These are phyloP conservation scores for Drosophila mimica DNA, from an alignment of 2,888 invertebrate species.

Conservation along the genomic window DNA sequence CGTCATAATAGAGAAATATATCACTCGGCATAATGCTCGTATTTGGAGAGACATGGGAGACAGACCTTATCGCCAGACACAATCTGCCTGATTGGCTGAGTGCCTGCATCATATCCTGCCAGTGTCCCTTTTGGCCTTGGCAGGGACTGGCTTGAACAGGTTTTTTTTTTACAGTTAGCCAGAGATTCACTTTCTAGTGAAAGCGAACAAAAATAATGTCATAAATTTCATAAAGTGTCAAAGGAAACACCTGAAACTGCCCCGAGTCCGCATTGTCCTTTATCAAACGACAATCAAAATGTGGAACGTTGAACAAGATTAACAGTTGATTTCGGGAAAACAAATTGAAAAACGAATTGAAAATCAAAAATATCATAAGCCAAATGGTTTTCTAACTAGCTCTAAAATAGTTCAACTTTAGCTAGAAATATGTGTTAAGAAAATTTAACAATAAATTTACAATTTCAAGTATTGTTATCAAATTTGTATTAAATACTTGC, in stretches of 20 bases:
- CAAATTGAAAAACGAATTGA: neutral
- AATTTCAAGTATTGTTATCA: neutral
- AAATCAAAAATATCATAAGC: neutral
- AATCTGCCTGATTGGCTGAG: slow-evolving; percentile 26
- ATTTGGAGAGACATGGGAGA: slow-evolving; percentile 35
- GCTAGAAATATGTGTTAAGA: neutral
- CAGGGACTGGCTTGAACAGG: neutral
- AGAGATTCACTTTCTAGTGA: slow-evolving; percentile 64
- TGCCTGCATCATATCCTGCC: slow-evolving; percentile 29
- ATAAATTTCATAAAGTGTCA: slow-evolving; percentile 84
- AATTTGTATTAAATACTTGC: too few relatives aligned
- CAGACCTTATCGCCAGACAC: slow-evolving; percentile 55
- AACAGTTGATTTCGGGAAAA: slow-evolving; percentile 5
- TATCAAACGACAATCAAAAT: slow-evolving; percentile 35
- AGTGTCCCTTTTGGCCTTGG: slow-evolving; percentile 50
- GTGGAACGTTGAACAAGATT: slow-evolving; percentile 27
- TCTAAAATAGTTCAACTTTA: neutral
- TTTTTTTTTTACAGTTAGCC: slow-evolving; percentile 66
- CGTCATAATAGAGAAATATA: slow-evolving; percentile 75
- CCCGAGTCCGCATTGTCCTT: slow-evolving; percentile 22
- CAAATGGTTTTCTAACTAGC: too few relatives aligned
- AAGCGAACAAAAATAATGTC: slow-evolving; percentile 68
- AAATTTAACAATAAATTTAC: neutral
- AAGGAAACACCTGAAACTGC: slow-evolving; percentile 67
- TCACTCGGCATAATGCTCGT: slow-evolving; percentile 51